Evolutionary conservation across 2,888 invertebrate species (phyloP), one percentile per base, ranked within the genome.

Genomic region (Epirrhoe tristata): DNA sequence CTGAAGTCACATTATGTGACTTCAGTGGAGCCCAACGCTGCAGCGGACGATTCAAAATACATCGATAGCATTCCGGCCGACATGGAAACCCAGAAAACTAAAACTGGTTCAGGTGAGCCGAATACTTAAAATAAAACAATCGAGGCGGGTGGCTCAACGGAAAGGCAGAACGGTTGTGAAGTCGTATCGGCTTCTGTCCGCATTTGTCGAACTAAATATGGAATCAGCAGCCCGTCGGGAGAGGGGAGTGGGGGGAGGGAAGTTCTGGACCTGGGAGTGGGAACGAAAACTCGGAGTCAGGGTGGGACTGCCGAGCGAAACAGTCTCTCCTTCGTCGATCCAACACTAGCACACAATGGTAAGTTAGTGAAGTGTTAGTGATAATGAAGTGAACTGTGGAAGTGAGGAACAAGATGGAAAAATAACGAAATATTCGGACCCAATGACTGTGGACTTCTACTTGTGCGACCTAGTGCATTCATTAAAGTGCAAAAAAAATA

Each of bases 301-400:
- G 92, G 91, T 89, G 90, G 90, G 91, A 92, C 92, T 91, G 88
- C 89, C 89, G 90, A 89, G 81, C 88, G 87, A 86, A 86, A 83
- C 90, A 91, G 93, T 93, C 92, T 85, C 90, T 91, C 89, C 89
- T 89, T 89, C 91, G 87, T 91, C 90, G 89, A 85, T 86, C 89
- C 87, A 89, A 86, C 80, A 88, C 81, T 83, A 90, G 61, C 67
- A 82, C 86, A 91, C 85, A 91, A 93, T 93, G 93, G 93, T 93
- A 89, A 93, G 74, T 74, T 62, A 66, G 71, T 71, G 69, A 72
- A 69, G 93, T 91, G 77, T 58, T 73, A 78, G 77, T 81, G 81
- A 80, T 75, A 60, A 67, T 71, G 73, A 63, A 83, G 83, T 84
- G 83, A 76, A 79, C 73, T 79, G 80, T 78, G 78, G 54, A 76